Evolutionary conservation across 2,113 vertebrate species (phyloP).

Genomic region (Rafetus swinhoei): DNA sequence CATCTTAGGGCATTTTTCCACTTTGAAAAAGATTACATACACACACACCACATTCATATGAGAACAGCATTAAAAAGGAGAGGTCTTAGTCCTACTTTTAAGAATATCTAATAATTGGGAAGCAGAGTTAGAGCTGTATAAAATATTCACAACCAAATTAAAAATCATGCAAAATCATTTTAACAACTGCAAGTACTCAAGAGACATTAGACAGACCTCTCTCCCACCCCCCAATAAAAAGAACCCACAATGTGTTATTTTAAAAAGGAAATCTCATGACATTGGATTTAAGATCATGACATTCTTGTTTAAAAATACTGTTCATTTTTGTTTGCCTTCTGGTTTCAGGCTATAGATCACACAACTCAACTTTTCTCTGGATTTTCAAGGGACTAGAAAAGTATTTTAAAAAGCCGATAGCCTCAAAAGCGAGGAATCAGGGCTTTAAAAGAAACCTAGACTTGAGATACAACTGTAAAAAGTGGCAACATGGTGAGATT

Average conservation of each 20-base stretch:
- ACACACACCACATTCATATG: slow-evolving; percentile 26
- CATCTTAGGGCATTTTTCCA: slow-evolving; percentile 66
- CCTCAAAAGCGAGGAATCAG: background rate
- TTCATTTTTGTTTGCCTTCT: background rate
- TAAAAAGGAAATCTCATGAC: background rate
- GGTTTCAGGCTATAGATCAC: background rate
- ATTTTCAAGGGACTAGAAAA: background rate
- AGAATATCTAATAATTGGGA: slow-evolving; percentile 41
- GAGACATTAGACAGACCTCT: background rate
- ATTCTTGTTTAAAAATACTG: background rate
- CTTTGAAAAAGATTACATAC: slow-evolving; percentile 67
- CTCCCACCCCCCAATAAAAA: background rate
- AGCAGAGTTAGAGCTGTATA: slow-evolving; percentile 37
- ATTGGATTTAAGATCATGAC: background rate
- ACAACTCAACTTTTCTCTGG: background rate
- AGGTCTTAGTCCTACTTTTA: slow-evolving; percentile 58
- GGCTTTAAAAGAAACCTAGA: slow-evolving; percentile 24
- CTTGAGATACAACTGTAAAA: background rate
- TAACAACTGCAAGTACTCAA: background rate
- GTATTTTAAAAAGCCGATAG: background rate
- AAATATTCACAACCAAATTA: slow-evolving; percentile 42
- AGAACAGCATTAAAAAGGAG: slow-evolving; percentile 63
- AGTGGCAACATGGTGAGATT: background rate
- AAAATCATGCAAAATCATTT: background rate
- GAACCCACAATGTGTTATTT: background rate